Evolutionary conservation across 2,113 vertebrate species (phyloP).

Genomic region (Calyptomena viridis): DNA sequence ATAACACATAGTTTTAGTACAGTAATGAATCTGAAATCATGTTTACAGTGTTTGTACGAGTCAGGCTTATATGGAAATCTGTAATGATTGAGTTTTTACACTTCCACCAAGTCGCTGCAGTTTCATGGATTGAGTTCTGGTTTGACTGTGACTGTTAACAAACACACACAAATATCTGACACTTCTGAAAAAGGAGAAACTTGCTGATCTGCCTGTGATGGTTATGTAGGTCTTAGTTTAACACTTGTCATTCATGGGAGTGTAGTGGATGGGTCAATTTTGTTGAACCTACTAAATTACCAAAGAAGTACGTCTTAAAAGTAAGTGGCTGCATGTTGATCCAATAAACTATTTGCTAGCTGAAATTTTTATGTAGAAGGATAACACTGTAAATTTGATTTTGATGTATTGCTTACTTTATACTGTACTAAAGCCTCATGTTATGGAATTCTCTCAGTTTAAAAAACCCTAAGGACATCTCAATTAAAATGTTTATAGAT

Average conservation of each 20-base stretch:
- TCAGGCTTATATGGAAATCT: not conserved
- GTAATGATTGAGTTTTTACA: not conserved
- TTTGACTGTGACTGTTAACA: not conserved
- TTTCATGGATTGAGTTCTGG: not conserved
- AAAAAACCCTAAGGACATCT: slow-evolving; percentile 51
- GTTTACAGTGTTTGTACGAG: slow-evolving; percentile 60
- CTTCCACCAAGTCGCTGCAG: not conserved
- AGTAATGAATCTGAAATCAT: slow-evolving; percentile 56
- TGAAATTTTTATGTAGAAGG: not conserved
- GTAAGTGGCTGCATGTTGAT: slow-evolving; percentile 27
- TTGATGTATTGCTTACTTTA: slow-evolving; percentile 9
- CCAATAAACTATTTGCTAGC: not conserved
- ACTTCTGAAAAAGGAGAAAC: not conserved
- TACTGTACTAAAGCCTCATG: slow-evolving; percentile 61
- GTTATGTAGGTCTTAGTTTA: not conserved
- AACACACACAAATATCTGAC: not conserved
- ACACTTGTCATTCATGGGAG: not conserved
- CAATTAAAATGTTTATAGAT: slow-evolving; percentile 60
- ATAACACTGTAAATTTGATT: slow-evolving; percentile 70
- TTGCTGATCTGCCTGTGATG: not conserved
- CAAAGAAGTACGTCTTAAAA: not conserved
- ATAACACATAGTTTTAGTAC: slow-evolving; percentile 52
- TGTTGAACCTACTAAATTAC: not conserved
- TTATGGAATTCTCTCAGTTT: not conserved
- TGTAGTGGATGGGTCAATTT: not conserved